Conservation (phyloP, 2,113 vertebrate species). For the Caranx ignobilis region DNA sequence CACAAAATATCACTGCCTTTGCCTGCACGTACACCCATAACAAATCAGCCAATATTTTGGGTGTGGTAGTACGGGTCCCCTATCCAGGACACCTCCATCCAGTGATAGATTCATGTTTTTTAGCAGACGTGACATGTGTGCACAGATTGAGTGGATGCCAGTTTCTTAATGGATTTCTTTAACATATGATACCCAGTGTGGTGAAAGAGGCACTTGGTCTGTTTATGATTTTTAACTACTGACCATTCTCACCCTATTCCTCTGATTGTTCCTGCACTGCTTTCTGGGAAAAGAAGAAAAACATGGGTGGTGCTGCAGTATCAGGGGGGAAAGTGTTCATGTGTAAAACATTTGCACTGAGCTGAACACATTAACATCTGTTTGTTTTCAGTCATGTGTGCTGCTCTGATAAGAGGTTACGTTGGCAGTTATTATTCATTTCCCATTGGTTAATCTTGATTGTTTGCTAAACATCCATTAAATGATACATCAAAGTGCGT, state of each 20-base stretch:
- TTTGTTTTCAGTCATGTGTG: neutral
- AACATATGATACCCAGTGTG: constrained; percentile 61
- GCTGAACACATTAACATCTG: neutral
- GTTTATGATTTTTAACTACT: constrained; percentile 67
- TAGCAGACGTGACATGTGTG: constrained; percentile 29
- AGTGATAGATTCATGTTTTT: constrained; percentile 55
- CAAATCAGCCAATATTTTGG: constrained; percentile 21
- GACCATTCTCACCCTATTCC: constrained; percentile 58
- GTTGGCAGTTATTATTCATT: neutral
- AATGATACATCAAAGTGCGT: too few relatives aligned
- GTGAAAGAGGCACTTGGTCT: constrained; percentile 60
- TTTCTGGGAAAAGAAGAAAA: neutral
- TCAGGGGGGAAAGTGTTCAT: too few relatives aligned
- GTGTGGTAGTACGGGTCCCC: constrained; percentile 69
- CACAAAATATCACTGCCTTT: constrained; percentile 32
- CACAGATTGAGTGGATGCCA: constrained; percentile 60
- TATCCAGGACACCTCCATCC: constrained; percentile 60
- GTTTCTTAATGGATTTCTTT: constrained; percentile 63
- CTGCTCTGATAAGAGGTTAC: too few relatives aligned
- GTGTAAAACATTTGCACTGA: too few relatives aligned
- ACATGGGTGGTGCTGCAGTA: neutral
- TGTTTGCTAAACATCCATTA: neutral
- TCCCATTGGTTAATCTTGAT: neutral
- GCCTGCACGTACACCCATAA: constrained; percentile 37
- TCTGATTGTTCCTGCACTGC: neutral